A percentile compares a stretch with the other conserved stretches of the same genome.
phyloP scores from a whole-genome alignment of 2,113 vertebrate species.

The Ciconia boyciana region DNA sequence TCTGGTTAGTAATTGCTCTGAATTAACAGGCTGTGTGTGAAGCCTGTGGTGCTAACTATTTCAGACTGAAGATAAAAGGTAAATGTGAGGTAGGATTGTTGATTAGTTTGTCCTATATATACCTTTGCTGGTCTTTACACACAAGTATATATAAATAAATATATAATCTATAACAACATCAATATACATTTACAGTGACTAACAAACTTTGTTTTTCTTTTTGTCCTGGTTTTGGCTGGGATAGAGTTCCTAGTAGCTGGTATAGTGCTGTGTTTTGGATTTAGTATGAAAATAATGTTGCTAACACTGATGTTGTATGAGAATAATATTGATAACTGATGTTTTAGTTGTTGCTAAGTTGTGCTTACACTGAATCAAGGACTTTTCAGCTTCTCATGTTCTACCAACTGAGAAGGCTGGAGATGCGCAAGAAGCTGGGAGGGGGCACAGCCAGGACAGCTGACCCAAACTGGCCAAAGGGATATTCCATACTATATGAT shows the following conservation, averaged over 20 bases:
- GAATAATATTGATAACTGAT: not conserved
- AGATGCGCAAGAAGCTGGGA: not conserved
- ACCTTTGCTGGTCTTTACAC: not conserved
- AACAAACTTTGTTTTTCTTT: not conserved
- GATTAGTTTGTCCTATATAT: not conserved
- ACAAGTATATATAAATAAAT: not conserved
- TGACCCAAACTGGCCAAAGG: not conserved
- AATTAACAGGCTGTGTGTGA: not conserved
- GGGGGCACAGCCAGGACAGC: not conserved
- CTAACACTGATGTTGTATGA: not conserved
- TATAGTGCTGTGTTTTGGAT: not conserved
- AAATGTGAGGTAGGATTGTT: not conserved
- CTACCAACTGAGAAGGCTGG: not conserved
- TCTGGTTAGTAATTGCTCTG: not conserved
- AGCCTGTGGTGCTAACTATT: not conserved
- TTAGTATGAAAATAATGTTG: not conserved
- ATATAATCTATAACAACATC: not conserved
- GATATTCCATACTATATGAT: not conserved
- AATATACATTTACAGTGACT: not conserved
- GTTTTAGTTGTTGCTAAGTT: not conserved
- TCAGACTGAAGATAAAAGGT: not conserved
- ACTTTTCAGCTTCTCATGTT: not conserved
- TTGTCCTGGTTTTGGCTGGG: not conserved
- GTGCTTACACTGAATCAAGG: not conserved
- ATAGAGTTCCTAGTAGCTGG: not conserved